phyloP scores from a whole-genome alignment of 2,113 vertebrate genomes.

The Galbula dea region DNA sequence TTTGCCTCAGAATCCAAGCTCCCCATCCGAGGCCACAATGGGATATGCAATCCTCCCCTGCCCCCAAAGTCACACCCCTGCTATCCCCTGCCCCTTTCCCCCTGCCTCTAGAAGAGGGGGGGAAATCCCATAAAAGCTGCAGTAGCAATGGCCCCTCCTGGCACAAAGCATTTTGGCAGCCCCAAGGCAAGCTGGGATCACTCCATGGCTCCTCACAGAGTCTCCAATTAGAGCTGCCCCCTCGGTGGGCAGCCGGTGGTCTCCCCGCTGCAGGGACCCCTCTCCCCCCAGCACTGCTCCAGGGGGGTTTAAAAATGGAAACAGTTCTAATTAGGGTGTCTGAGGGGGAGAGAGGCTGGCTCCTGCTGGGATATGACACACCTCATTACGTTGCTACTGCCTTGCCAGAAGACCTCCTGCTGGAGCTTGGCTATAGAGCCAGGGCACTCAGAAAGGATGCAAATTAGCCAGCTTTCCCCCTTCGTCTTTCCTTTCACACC shows the following conservation, averaged over 20 bases:
- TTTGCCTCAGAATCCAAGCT: not conserved
- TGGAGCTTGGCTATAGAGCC: slow-evolving; percentile 51
- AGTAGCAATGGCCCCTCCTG: not conserved
- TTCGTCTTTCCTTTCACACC: slow-evolving; percentile 32
- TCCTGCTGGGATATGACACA: slow-evolving; percentile 61
- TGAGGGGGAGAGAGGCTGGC: slow-evolving; percentile 3
- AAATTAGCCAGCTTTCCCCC: slow-evolving; percentile 61
- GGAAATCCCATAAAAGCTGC: no score
- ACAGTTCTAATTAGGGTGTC: slow-evolving; percentile 66
- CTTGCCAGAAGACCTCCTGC: slow-evolving; percentile 57
- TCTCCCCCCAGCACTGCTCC: not conserved
- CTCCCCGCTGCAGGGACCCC: not conserved
- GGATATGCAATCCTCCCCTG: slow-evolving; percentile 17
- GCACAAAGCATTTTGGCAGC: not conserved
- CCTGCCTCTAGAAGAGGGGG: no score
- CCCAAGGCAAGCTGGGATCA: accelerated
- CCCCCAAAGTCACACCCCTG: not conserved
- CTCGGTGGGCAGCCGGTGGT: not conserved
- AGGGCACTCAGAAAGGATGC: slow-evolving; percentile 67
- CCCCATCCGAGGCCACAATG: slow-evolving; percentile 5
- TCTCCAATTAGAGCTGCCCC: slow-evolving; percentile 33
- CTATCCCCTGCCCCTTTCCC: no score
- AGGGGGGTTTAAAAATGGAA: slow-evolving; percentile 46
- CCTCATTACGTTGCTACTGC: slow-evolving; percentile 59
- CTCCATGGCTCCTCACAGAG: accelerated